These are phyloP conservation scores for Todus mexicanus DNA, from an alignment of 2,797 vertebrate species.

Conservation along the genomic window DNA sequence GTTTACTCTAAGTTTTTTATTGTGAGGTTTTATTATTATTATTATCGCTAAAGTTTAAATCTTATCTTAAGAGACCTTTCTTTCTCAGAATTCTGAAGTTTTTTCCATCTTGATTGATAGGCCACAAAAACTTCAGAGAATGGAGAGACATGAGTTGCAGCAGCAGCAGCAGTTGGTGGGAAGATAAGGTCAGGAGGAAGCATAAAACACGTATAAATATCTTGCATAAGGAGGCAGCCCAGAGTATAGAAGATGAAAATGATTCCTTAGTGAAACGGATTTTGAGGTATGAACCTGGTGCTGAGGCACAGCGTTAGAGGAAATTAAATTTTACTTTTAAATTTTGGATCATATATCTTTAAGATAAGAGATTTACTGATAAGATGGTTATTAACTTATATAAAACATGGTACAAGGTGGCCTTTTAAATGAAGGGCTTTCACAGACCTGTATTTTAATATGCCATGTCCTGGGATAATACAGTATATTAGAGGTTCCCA, in stretches of 20 bases:
- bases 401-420: neutral
- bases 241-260: constrained; percentile 16
- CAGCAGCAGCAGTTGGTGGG: neutral
- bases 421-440: neutral
- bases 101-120: neutral
- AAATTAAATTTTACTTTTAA: constrained; percentile 75
- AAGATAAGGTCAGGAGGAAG: neutral
- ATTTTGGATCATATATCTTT: constrained; percentile 31
- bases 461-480: neutral
- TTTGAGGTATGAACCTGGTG: constrained; percentile 9
- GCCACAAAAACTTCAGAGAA: neutral
- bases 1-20: neutral
- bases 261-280: constrained; percentile 28
- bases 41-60: neutral
- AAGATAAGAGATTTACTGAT: constrained; percentile 30
- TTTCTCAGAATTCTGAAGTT: neutral
- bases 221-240: constrained; percentile 11
- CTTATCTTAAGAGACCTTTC: neutral
- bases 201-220: constrained; percentile 9
- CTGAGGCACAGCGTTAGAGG: neutral
- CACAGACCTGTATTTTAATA: neutral
- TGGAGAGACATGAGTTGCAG: neutral
- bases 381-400: neutral
- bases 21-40: neutral
- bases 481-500: neutral